A percentile compares a stretch with the other conserved stretches of the same genome.
Conservation (phyloP, 2,888 invertebrate genomes). For the Chymomyza caudatula region DNA sequence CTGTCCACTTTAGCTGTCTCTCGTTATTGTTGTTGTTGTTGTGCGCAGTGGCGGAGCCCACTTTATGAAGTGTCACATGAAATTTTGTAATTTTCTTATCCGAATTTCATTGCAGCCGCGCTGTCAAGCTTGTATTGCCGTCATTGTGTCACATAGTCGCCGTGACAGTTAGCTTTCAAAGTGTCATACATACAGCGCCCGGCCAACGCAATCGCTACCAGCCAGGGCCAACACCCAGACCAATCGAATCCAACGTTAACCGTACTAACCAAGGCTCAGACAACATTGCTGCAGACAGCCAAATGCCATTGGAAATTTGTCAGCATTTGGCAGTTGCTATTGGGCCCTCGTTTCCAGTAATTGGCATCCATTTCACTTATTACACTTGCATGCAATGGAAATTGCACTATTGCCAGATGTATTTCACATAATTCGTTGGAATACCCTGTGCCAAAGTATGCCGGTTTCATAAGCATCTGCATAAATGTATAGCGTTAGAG, state of each 20-base stretch:
- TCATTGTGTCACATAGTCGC: conserved; percentile 26
- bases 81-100: conserved; percentile 72
- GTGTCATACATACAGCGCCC: conserved; percentile 37
- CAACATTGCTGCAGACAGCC: not conserved
- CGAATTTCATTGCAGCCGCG: conserved; percentile 10
- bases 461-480: too few relatives aligned
- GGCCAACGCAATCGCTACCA: not conserved
- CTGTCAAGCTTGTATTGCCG: not conserved
- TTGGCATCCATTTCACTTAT: conserved; percentile 50
- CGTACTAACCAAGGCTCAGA: not conserved
- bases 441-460: not conserved
- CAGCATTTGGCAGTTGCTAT: conserved; percentile 29
- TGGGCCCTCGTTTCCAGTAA: conserved; percentile 22
- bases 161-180: conserved; percentile 52
- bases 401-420: conserved; percentile 38
- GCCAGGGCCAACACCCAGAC: not conserved
- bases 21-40: too few relatives aligned
- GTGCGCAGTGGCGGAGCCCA: conserved; percentile 9
- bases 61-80: conserved; percentile 66
- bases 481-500: too few relatives aligned
- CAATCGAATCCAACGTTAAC: not conserved
- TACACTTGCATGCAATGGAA: conserved; percentile 37
- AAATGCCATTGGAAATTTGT: conserved; percentile 53
- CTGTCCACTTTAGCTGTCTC: conserved; percentile 1
- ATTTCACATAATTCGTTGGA: not conserved